Base-by-base conservation (phyloP, 2,888 invertebrate genomes). In the Plagodis dolabraria region DNA sequence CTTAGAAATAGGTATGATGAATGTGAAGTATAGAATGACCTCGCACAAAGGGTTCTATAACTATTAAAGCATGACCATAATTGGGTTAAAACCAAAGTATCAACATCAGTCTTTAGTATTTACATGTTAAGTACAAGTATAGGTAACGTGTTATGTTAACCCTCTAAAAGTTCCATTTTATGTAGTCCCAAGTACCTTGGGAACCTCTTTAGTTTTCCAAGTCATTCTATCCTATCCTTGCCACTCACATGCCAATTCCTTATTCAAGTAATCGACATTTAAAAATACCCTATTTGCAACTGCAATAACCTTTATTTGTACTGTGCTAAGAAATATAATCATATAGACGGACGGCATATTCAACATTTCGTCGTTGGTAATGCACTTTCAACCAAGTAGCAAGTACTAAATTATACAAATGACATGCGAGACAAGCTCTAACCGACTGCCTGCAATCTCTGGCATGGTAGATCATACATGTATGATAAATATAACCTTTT, bases 381-480 rank as follows among this genome's bases (percentile, higher is more conserved):
- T 69, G 66, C 76, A 75, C 65, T 71, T 71, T 69, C 62, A 71
- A 72, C 65, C 75, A 75, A 78, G 79, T 75, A 77, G 74, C 75
- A 49, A 61, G 74, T 71, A 75, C 68, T 83, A 84, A 82, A 81
- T 81, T 82, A 83, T 79, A 77, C 72, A 82, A 82, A 81, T 79
- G 80, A 80, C 79, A 74, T 76, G 72, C 61, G 64, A 70, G 74
- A 73, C 76, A 68, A 60, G 69, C 58, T 60, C 63, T 59, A 61
- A 60, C 65, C 65, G 70, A 57, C 71, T 70, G 68, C 60, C 68
- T 73, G 70, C 69, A 76, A 79, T 78, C 75, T 77, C 74, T 59
- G 75, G 70, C 74, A 63, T 63, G 65, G 45, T 52, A 68, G 49
- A 53, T 52, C 65, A 66, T 62, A 71, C 52, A 52, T 49, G 56